phyloP scores from a whole-genome alignment of 2,797 vertebrate species.

The Chelonia mydas region DNA sequence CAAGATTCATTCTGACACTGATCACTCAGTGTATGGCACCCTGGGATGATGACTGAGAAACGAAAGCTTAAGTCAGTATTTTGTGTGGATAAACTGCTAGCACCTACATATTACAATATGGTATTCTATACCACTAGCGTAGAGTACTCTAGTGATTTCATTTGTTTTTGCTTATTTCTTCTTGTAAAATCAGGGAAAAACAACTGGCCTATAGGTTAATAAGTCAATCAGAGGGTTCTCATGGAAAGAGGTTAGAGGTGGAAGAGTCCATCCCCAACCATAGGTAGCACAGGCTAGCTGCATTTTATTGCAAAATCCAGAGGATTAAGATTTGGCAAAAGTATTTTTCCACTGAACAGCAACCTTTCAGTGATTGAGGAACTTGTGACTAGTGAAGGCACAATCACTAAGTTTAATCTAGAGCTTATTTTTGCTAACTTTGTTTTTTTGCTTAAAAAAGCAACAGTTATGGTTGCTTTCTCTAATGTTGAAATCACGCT shows the following conservation, averaged over 20 bases:
- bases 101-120: background rate
- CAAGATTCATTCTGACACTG: rapidly evolving
- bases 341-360: background rate
- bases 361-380: background rate
- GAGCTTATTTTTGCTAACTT: background rate
- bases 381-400: background rate
- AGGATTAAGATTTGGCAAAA: background rate
- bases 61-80: background rate
- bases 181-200: background rate
- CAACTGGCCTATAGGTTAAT: background rate
- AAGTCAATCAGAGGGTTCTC: background rate
- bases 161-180: background rate
- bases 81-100: background rate
- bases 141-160: background rate
- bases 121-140: background rate
- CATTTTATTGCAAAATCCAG: background rate
- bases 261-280: background rate
- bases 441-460: background rate
- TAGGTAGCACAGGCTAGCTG: background rate
- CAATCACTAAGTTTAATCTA: background rate
- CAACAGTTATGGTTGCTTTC: background rate
- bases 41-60: background rate
- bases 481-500: background rate
- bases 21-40: background rate
- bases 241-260: background rate